Base-by-base conservation (phyloP, 1,140 invertebrate genomes). In the Acromyrmex heyeri region DNA sequence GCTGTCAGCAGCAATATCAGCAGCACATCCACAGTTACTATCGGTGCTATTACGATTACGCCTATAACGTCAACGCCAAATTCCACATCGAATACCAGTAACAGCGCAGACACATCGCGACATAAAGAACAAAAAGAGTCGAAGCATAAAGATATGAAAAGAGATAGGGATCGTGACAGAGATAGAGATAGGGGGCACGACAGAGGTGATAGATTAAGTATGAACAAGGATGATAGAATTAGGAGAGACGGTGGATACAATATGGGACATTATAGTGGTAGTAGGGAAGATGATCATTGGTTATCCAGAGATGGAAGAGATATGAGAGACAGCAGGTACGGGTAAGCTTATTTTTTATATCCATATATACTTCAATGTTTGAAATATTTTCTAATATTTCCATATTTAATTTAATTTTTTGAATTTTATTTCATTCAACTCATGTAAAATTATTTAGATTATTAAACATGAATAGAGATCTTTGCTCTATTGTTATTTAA, bases 271-370 rank as follows among this genome's bases (percentile, higher is more conserved):
- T 95, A 95, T 30, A 94, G 93, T 65, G 94, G 93, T 21, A 92
- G 90, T 38, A 91, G 94, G 27, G 94, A 95, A 4, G 94, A 95
- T 12, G 94, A 95, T 64, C 94, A 95, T 86, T 95, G 94, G 94
- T 76, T 93, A 62, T 44, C 90, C 0, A 92, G 94, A 75, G 94
- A 95, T 21, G 86, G 88, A 24, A 93, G 93, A 62, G 94, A 95
- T 85, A 91, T 94, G 7, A 90, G 95, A 24, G 94, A 95, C 73
- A 90, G 86, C 62, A 94, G 94, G 94, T 93, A 91, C 79, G 50
- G 21, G 55, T 87, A 64, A 73, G 30, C 4, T 69, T 48, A n/a
- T 30, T 76, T 87, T 72, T 10, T 44, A 50, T 18, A 69, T 78
- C 18, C n/a, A 79, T 34, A 30, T 0, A 55, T 16, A 76, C 24